Percentiles rank a stretch among this genome's conserved stretches.
Conservation (phyloP, 37 sponge, comb jelly and placozoan species). For the Eunapius fragilis region DNA sequence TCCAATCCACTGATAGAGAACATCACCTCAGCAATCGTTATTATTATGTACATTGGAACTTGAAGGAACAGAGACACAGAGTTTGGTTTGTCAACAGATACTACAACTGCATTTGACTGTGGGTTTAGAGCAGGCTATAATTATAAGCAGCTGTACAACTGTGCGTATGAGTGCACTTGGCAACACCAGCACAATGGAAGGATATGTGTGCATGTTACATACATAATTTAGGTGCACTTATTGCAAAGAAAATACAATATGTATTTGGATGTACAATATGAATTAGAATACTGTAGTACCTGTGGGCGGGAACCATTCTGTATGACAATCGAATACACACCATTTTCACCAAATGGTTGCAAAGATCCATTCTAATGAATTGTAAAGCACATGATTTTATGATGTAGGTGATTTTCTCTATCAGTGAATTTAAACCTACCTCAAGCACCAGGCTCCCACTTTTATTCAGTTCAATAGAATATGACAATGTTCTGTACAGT, state of each 20-base stretch:
- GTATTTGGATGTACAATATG: too few relatives aligned
- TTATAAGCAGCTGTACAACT: neutral
- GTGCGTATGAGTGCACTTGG: too few relatives aligned
- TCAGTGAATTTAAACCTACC: neutral
- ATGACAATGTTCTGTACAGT: neutral
- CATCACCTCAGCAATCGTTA: conserved; percentile 98
- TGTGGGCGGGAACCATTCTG: neutral
- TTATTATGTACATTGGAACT: conserved; percentile 93
- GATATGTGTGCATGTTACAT: too few relatives aligned
- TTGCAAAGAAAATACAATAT: too few relatives aligned
- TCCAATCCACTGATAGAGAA: conserved; percentile 98
- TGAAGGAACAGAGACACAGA: conserved; percentile 84
- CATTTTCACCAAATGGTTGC: neutral
- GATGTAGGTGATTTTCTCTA: too few relatives aligned
- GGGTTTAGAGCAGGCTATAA: too few relatives aligned
- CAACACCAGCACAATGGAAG: too few relatives aligned
- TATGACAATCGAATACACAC: neutral
- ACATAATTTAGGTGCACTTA: too few relatives aligned
- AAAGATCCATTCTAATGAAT: neutral
- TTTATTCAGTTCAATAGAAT: neutral
- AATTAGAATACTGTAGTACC: too few relatives aligned
- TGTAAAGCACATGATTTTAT: neutral
- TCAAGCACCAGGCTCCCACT: neutral
- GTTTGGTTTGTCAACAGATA: conserved; percentile 60
- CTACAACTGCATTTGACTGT: conserved; percentile 10